Evolutionary conservation across 1,140 invertebrate species (phyloP), one percentile per base, ranked within the genome.

Genomic region (Pseudomyrmex pallidus): DNA sequence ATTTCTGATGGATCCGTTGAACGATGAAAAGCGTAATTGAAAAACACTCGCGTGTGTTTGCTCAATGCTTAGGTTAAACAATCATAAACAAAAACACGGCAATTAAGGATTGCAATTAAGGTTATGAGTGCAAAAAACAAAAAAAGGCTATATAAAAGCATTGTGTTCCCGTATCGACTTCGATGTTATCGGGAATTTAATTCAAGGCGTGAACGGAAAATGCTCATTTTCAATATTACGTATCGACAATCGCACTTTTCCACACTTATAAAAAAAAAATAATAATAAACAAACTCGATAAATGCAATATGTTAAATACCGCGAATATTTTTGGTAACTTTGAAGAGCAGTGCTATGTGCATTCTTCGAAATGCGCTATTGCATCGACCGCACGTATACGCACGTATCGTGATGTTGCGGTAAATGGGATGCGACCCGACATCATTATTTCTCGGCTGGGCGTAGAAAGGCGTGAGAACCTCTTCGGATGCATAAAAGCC

Each of bases 401-500:
- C 15, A 25, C 5, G 12, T 59, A 72, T 35, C 12, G 25, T 15
- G 35, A 8, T 68, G 25, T 56, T 35, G 10, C 50, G 9, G 15
- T 50, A 48, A 72, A 72, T 35, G 17, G 74, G 66, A 80, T 72
- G 66, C 15, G 22, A 59, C 10, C 20, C 44, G 76, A 35, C 54
- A 80, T 80, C 76, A 80, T 80, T 72, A 80, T 80, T 80, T 59
- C 66, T 80, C 64, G 25, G 64, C 76, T 48, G 50, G 44, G 20
- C 20, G 64, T 54, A 59, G 54, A 78, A 68, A 68, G 44, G 35
- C 76, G 76, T 78, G 76, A 70, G 54, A 80, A 77, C 54, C 66
- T 61, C 54, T 54, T 72, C 54, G 15, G 56, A 54, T 72, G 44
- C 76, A 72, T 80, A 72, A 80, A 72, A 70, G 66, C 52, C 66